Base-by-base conservation (phyloP, 2,888 invertebrate species). In the Sylvicola cinctus region DNA sequence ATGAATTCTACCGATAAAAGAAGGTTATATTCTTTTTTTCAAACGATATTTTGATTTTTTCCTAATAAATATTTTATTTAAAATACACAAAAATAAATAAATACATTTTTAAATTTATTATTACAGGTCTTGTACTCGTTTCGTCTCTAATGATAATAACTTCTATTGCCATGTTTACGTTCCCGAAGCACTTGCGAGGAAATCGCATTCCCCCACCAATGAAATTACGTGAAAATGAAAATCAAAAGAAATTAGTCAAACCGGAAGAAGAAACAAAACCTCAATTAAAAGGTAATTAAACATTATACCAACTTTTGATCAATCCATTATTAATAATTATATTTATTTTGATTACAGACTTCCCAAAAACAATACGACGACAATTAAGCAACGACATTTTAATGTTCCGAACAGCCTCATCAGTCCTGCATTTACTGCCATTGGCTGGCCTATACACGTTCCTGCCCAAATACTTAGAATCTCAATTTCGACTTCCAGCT, bases 381-480 rank as follows among this genome's bases (percentile, higher is more conserved):
- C 71, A 88, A 49, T 53, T 90, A 37, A 81, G 75, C 44, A 90
- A 90, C 53, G 83, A 87, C 51, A 85, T 90, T 46, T 66, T 90
- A 34, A 83, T 90, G 77, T 83, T 81, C 58, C 70, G 88, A 29
- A 88, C 87, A 12, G 87, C 85, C 23, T 84, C 84, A 46, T 84
- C 83, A 38, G 88, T 90, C 11, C 66, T 88, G 29, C 88, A 90
- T 54, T 68, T 88, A 50, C 65, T 90, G 52, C 88, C 88, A 35
- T 85, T 90, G 48, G 85, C 87, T 43, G 90, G 88, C 3, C 68
- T 90, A 17, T 88, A 88, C 61, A 85, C 87, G 41, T 90, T 90
- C 60, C 66, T 90, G 49, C 88, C 90, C 39, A 90, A 90, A 58
- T 90, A 88, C 58, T 63, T 90, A 45, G 88, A 90, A 65, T 79